Evolutionary conservation across 2,888 invertebrate species (phyloP), one percentile per base, ranked within the genome.

Genomic region (Drosophila tripunctata): DNA sequence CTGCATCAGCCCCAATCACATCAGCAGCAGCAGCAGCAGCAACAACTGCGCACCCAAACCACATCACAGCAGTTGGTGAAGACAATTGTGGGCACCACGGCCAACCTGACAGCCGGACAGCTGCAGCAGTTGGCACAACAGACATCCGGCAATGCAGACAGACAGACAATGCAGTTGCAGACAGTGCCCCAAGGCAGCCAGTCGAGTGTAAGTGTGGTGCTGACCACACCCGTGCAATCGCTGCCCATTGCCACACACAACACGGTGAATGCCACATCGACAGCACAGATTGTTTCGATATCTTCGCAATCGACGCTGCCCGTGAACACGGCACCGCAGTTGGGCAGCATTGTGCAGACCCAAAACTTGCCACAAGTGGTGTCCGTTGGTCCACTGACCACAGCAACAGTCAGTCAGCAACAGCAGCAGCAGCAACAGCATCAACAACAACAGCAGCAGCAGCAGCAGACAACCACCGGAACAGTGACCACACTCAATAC

Each of bases 101-200:
- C 81, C 15, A 84, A 84, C 19, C 65, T 91, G 2, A 89, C 88
- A 2, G 92, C 93, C 2, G 92, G 93, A 0, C 92, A 92, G 31
- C 91, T 93, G 62, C 92, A 92, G 4, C 91, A 93, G 31, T 92
- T 93, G 55, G 81, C 90, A 0, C 91, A 90, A 43, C 90, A 89
- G 48, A 51, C 75, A 4, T 70, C 86, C 3, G 69, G 51, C 15
- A 71, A 74, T 45, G 73, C 68, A 8, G 67, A 73, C 1, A n/a
- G n/a, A n/a, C 64, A 68, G 35, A 74, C 38, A 12, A 71, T 89
- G 21, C 89, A 89, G 58, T 56, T 89, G 50, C 90, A 90, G 58
- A 14, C 75, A 0, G 61, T 60, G 7, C 88, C 86, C 31, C 66
- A 80, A 1, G 86, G 86, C 4, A 75, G 86, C 0, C 88, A 89